phyloP scores from a whole-genome alignment of 1,140 invertebrate genomes.

The Caenorhabditis inopinata region DNA sequence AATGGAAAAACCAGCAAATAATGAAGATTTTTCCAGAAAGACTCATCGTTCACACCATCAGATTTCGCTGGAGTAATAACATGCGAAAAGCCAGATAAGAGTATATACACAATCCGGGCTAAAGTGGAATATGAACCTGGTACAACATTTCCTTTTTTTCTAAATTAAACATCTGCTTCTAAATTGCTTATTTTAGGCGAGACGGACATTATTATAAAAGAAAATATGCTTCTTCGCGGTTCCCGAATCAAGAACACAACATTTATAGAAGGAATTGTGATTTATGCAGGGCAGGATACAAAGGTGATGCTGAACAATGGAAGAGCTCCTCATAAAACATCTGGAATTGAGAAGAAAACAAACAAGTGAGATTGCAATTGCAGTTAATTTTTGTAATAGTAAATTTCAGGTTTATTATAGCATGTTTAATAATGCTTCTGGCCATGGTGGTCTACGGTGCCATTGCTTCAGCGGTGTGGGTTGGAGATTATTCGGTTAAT shows the following conservation, averaged over 20 bases:
- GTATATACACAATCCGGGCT: constrained; percentile 91
- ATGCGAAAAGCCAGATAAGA: constrained; percentile 88
- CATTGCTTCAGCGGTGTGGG: constrained; percentile 67
- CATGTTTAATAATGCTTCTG: constrained; percentile 89
- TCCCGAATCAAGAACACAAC: constrained; percentile 89
- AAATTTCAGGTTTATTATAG: constrained; percentile 79
- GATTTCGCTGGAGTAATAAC: constrained; percentile 80
- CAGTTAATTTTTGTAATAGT: background rate
- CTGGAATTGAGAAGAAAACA: constrained; percentile 85
- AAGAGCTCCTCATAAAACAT: constrained; percentile 89
- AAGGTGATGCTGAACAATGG: constrained; percentile 91
- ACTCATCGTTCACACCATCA: constrained; percentile 71
- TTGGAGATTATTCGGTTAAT: background rate
- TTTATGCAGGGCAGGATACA: constrained; percentile 79
- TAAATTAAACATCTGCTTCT: background rate
- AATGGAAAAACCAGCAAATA: background rate
- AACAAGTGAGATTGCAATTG: constrained; percentile 69
- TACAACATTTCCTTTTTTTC: background rate
- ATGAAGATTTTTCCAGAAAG: constrained; percentile 36
- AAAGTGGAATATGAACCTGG: constrained; percentile 73
- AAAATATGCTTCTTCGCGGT: constrained; percentile 88
- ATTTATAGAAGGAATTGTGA: constrained; percentile 90
- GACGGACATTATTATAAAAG: constrained; percentile 81
- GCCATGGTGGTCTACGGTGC: constrained; percentile 86
- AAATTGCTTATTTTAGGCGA: constrained; percentile 72